Evolutionary conservation across 2,113 vertebrate genomes (phyloP).

Genomic region (Cavia porcellus): DNA sequence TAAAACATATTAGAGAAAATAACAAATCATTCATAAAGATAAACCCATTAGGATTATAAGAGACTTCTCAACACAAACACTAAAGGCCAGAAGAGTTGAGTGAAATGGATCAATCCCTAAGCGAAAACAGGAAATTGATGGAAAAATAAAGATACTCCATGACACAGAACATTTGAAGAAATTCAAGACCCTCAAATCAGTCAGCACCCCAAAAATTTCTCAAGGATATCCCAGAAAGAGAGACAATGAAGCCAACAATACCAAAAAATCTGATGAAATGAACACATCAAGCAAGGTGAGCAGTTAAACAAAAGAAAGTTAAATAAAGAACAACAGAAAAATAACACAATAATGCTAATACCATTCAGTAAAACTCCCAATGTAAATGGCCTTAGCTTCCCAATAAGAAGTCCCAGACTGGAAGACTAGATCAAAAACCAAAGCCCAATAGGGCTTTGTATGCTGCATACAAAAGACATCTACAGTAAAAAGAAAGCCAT

Average conservation of each 20-base stretch:
- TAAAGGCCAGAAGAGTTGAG: neutral
- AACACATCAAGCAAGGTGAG: neutral
- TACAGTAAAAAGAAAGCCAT: neutral
- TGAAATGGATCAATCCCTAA: neutral
- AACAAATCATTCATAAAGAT: neutral
- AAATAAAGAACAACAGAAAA: neutral
- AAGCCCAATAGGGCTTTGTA: neutral
- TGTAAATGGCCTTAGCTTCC: neutral
- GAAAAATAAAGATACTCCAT: neutral
- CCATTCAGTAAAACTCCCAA: neutral
- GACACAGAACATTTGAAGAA: neutral
- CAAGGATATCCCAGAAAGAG: neutral
- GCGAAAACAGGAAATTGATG: neutral
- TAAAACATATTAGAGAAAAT: neutral
- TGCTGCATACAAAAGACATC: neutral
- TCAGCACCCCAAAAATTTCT: neutral
- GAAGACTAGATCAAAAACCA: neutral
- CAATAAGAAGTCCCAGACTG: neutral
- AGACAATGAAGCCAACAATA: neutral
- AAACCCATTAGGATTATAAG: neutral
- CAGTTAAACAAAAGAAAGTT: neutral
- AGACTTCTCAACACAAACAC: neutral
- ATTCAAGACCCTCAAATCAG: neutral
- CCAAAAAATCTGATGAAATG: neutral
- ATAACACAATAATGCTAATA: neutral